Conservation (phyloP, 2,113 vertebrate genomes). For the Anolis carolinensis region DNA sequence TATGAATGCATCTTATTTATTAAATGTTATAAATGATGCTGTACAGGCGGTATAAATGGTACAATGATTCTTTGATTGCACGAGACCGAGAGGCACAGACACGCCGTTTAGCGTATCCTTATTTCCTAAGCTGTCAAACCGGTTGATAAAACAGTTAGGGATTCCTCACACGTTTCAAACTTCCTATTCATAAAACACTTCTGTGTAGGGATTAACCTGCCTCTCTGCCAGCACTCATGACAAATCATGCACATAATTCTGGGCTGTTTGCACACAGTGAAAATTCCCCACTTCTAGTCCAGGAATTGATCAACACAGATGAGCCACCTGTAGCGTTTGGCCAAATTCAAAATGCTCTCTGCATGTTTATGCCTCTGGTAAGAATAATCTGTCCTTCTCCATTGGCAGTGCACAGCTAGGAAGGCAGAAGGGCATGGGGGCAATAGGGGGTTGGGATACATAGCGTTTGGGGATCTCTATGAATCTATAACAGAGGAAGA, state of each 20-base stretch:
- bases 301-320: neutral
- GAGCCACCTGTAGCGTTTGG: neutral
- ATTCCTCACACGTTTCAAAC: neutral
- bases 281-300: neutral
- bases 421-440: neutral
- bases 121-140: conserved; percentile 15
- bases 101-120: neutral
- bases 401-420: neutral
- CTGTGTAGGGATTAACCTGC: neutral
- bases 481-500: neutral
- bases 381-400: too few relatives aligned
- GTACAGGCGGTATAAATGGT: neutral
- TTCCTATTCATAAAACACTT: conserved; percentile 11
- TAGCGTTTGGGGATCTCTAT: neutral
- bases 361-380: neutral
- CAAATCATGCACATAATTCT: conserved; percentile 17
- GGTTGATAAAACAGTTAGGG: neutral
- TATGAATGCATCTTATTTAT: conserved; percentile 32
- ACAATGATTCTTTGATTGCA: conserved; percentile 22
- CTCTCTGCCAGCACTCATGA: neutral
- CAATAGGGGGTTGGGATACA: neutral
- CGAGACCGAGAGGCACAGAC: neutral
- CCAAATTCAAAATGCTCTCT: neutral
- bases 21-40: conserved; percentile 21
- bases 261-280: neutral